Conservation (phyloP, 2,888 invertebrate genomes). For the Coenonympha arcania region DNA sequence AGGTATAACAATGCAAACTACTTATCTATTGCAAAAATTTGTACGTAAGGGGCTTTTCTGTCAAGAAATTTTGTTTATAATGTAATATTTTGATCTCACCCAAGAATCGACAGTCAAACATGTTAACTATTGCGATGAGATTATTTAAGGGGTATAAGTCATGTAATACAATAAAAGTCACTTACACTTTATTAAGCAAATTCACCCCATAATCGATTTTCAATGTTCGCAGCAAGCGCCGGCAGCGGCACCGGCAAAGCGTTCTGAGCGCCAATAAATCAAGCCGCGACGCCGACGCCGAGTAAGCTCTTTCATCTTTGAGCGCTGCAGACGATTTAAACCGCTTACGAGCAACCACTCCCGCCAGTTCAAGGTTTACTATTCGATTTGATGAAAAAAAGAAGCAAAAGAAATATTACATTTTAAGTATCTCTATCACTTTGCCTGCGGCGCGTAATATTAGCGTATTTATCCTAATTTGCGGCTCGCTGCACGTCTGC, state of each 20-base stretch:
- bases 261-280: conserved; percentile 43
- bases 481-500: too few species aligned
- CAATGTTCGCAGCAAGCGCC: conserved; percentile 38
- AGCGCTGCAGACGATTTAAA: conserved; percentile 36
- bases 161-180: not conserved
- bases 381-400: conserved; percentile 2
- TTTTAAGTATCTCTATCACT: too few species aligned
- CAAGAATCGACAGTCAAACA: too few species aligned
- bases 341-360: conserved; percentile 13
- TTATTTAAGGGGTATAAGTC: too few species aligned
- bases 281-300: conserved; percentile 33
- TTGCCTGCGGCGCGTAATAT: too few species aligned
- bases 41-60: too few species aligned
- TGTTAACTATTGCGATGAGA: too few species aligned
- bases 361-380: conserved; percentile 8
- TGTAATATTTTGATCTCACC: too few species aligned
- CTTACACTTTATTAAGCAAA: conserved; percentile 3
- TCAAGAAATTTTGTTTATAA: too few species aligned
- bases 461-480: too few species aligned
- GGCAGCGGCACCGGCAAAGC: conserved; percentile 34
- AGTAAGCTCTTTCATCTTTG: conserved; percentile 45
- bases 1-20: too few species aligned
- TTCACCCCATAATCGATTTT: conserved; percentile 26
- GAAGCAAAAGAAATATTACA: not conserved
- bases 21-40: too few species aligned